Base-by-base conservation (phyloP, 2,113 vertebrate genomes). In the Siniperca chuatsi region DNA sequence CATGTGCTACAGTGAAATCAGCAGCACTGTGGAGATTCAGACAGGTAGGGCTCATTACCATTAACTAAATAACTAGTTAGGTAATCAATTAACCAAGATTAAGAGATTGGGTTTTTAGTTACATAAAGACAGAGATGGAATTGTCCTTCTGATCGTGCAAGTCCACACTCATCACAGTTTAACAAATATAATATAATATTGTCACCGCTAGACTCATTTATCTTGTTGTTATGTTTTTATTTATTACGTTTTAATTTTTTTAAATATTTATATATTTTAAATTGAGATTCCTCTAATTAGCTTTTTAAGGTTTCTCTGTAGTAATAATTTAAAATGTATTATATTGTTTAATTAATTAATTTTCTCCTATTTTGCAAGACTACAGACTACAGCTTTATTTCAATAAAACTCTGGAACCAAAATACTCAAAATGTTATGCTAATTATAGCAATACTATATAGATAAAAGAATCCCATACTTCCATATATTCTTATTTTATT, bases 1-100 rank as follows among this genome's bases (percentile, higher is more conserved):
- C 23, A 57, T n/a, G 69, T 96, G 95, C 78, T 73, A 46, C 61
- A 94, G 95, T 69, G 78, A 93, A 13, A n/a, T 18, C 65, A 95
- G 95, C 82, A 65, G 57, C 68, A 48, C 90, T 23, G 87, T 91
- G 72, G 77, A 87, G 58, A 69, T 94, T 65, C 81, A 88, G 40
- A 96, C 96, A 93, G 95, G 96, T 96, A 83, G 7, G 29, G 6
- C 8, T 9, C 54, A n/a, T 58, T 10, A 29, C 8, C 9, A 2
- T 54, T 50, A 60, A 23, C 0, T 35, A 11, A 40, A 8, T 72
- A n/a, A 6, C 16, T 69, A 6, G 9, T 64, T 23, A 37, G 5
- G 60, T 37, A 21, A 29, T 54, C 1, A 8, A 60, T 2, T 70
- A 11, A 55, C 69, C 57, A 29, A 37, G 16, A 48, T 50, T 50